A percentile compares a stretch with the other conserved stretches of the same genome.
Conservation (phyloP, 2,888 invertebrate species). For the Petrolisthes manimaculis region DNA sequence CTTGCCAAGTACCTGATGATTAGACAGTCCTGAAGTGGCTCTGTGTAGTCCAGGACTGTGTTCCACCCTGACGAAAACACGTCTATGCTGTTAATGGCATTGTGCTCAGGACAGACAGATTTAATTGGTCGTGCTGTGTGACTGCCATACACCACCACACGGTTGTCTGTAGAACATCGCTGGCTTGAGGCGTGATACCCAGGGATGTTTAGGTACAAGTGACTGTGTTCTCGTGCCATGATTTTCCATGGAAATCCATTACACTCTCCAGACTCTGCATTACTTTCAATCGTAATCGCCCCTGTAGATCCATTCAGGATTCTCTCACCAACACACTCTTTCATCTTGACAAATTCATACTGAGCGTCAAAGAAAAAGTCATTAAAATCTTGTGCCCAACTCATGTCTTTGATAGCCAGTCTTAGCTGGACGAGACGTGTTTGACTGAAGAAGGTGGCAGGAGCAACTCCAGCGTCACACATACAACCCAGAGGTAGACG, state of each 20-base stretch:
- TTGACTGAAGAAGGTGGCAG: slow-evolving; percentile 78
- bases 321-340: slow-evolving; percentile 73
- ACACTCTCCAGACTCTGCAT: slow-evolving; percentile 74
- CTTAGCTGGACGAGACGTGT: slow-evolving; percentile 80
- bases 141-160: slow-evolving; percentile 81
- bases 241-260: slow-evolving; percentile 84
- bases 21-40: slow-evolving; percentile 78
- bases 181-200: slow-evolving; percentile 75
- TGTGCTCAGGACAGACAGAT: slow-evolving; percentile 79
- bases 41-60: slow-evolving; percentile 41
- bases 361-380: slow-evolving; percentile 81
- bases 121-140: slow-evolving; percentile 76
- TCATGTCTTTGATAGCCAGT: slow-evolving; percentile 83
- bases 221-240: slow-evolving; percentile 79
- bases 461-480: slow-evolving; percentile 73
- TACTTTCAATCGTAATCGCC: slow-evolving; percentile 12
- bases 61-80: slow-evolving; percentile 73
- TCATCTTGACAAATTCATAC: slow-evolving; percentile 69
- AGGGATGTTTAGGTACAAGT: slow-evolving; percentile 79
- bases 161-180: slow-evolving; percentile 79
- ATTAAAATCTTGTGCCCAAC: slow-evolving; percentile 83
- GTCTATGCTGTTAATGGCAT: slow-evolving; percentile 70
- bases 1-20: slow-evolving; percentile 82
- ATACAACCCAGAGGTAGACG: slow-evolving; percentile 81
- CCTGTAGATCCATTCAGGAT: slow-evolving; percentile 80